Evolutionary conservation across 2,888 invertebrate species (phyloP).

Genomic region (Rotaria magnacalcarata): DNA sequence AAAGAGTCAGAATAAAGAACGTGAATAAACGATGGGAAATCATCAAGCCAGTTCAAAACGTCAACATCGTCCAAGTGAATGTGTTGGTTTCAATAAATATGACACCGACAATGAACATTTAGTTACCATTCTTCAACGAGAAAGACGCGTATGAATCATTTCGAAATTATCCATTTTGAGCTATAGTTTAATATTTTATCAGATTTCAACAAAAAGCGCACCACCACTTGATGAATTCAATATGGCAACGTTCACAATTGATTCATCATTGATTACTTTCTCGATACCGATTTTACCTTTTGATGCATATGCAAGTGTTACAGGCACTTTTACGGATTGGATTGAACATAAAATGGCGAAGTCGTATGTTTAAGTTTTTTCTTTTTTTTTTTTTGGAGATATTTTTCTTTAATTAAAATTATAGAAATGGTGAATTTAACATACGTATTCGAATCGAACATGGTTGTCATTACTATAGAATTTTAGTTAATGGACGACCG

Average conservation of each 20-base stretch:
- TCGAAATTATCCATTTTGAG: neutral
- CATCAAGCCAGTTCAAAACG: neutral
- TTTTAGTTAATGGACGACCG: slow-evolving; percentile 59
- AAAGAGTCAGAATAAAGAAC: neutral
- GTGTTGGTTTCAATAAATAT: neutral
- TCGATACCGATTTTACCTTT: slow-evolving; percentile 22
- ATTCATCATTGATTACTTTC: neutral
- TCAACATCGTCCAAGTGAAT: slow-evolving; percentile 20
- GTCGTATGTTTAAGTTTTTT: neutral
- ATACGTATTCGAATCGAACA: slow-evolving; percentile 67
- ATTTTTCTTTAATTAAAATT: neutral
- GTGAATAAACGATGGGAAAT: neutral
- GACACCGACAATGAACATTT: neutral
- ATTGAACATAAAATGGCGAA: slow-evolving; percentile 42
- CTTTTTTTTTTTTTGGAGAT: neutral
- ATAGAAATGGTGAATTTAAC: slow-evolving; percentile 38
- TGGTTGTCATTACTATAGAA: slow-evolving; percentile 89
- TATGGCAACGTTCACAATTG: neutral
- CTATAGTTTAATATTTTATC: neutral
- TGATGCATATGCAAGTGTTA: slow-evolving; percentile 38
- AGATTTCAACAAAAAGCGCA: neutral
- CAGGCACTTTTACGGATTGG: slow-evolving; percentile 44
- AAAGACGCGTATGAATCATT: neutral
- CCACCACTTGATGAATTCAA: neutral
- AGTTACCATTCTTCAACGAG: neutral